Evolutionary conservation across 2,797 vertebrate genomes (phyloP), one percentile per base, ranked within the genome.

Genomic region (Coreius guichenoti): DNA sequence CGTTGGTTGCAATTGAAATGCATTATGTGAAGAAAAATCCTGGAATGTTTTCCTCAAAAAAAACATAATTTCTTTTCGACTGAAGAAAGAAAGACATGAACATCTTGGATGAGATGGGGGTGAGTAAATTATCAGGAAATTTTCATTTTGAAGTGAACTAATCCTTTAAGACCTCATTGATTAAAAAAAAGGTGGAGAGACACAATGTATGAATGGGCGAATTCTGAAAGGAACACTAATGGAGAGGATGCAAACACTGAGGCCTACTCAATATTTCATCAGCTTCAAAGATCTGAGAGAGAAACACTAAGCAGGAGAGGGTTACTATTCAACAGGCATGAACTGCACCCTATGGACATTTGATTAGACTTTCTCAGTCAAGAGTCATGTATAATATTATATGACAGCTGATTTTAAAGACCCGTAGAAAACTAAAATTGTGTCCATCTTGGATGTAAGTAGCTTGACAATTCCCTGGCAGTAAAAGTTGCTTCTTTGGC

Each of bases 191-290:
- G 19, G 54, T 58, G 54, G 21, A 61, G 0, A 56, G 9, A 23
- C 0, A 49, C 3, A 73, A 67, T 43, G 63, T 80, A 69, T 61
- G 39, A 81, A 61, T 19, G 17, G 63, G 47, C 9, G 51, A 79
- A 54, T 73, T 65, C 69, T 67, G 33, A 21, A 26, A 80, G 26
- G 12, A 45, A 54, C 58, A 61, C 45, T 56, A 86, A 61, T 47
- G 39, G 39, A 88, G 72, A 75, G 56, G 47, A 86, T 65, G n/a
- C n/a, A 80, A 9, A 72, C n/a, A 69, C 51, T 61, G 70, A 67
- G 29, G 31, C 21, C 68, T 61, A 51, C 79, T 88, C 45, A 80
- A 68, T 86, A 86, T 82, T 83, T 82, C 19, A 86, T 83, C 39
- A 82, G 26, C 47, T 63, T 47, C 9, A 51, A 56, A 72, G 33